These are phyloP conservation scores for Chydorus sphaericus DNA, from an alignment of 2,888 invertebrate species.

Conservation along the genomic window DNA sequence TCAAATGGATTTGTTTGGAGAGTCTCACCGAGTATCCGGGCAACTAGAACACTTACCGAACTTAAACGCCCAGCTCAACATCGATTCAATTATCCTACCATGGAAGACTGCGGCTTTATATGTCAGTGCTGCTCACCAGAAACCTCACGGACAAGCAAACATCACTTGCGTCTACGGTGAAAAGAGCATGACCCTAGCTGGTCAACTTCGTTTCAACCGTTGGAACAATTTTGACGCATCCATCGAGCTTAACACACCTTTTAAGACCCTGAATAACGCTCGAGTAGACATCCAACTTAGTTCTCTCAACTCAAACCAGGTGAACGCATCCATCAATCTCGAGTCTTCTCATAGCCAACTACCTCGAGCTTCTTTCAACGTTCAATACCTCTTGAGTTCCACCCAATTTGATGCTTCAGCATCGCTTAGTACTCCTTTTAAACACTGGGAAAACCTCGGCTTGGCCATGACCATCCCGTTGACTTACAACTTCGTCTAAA, in stretches of 20 bases:
- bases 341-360: constrained; percentile 11
- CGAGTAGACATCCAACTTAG: constrained; percentile 8
- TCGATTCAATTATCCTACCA: constrained; percentile 9
- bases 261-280: constrained; percentile 11
- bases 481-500: constrained; percentile 2
- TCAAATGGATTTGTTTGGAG: constrained; percentile 13
- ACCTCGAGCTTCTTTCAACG: neutral
- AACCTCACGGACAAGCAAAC: constrained; percentile 2
- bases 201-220: neutral
- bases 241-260: constrained; percentile 17
- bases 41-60: neutral
- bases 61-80: neutral
- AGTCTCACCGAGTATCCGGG: constrained; percentile 5
- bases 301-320: constrained; percentile 1
- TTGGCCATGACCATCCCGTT: constrained; percentile 12
- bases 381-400: constrained; percentile 7
- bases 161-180: constrained; percentile 7
- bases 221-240: constrained; percentile 7
- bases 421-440: constrained; percentile 11
- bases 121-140: neutral
- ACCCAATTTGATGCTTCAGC: constrained; percentile 1
- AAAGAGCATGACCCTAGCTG: constrained; percentile 1
- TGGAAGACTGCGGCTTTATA: neutral
- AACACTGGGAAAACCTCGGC: constrained; percentile 8
- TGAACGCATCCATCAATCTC: constrained; percentile 11